phyloP scores from a whole-genome alignment of 2,888 invertebrate species.

The Acrobasis suavella region DNA sequence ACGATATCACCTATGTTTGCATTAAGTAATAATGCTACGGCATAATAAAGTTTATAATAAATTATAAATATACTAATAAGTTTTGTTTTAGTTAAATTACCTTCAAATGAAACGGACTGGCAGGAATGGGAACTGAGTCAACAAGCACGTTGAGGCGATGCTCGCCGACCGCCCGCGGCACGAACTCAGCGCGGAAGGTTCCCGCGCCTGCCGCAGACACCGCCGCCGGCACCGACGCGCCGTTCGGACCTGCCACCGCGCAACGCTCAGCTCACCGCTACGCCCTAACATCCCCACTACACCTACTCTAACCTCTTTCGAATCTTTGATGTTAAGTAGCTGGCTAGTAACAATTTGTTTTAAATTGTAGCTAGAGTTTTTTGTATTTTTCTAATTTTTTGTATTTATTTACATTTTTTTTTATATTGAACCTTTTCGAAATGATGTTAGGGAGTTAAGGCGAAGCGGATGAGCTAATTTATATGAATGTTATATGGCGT shows the following conservation, averaged over 20 bases:
- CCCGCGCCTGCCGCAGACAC: slow-evolving; percentile 92
- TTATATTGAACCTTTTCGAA: background rate
- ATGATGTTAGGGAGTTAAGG: slow-evolving; percentile 76
- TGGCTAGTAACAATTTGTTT: no score
- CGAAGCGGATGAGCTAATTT: slow-evolving; percentile 76
- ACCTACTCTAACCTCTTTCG: slow-evolving; percentile 16
- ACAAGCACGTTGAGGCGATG: slow-evolving; percentile 94
- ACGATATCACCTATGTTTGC: background rate
- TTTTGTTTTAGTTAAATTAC: slow-evolving; percentile 48
- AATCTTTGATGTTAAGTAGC: no score
- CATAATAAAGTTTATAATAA: no score
- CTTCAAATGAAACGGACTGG: slow-evolving; percentile 97
- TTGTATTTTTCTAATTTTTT: slow-evolving; percentile 6
- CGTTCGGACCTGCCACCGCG: slow-evolving; percentile 90
- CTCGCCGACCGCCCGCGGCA: slow-evolving; percentile 94
- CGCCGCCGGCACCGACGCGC: slow-evolving; percentile 94
- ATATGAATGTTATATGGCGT: slow-evolving; percentile 58
- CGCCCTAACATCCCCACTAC: slow-evolving; percentile 58
- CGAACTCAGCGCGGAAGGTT: slow-evolving; percentile 94
- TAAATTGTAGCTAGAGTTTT: slow-evolving; percentile 20
- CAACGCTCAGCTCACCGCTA: slow-evolving; percentile 70
- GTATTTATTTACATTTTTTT: slow-evolving; percentile 24
- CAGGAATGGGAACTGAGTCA: slow-evolving; percentile 90
- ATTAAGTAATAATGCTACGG: no score
- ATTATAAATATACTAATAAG: no score